A percentile compares a stretch with the other conserved stretches of the same genome.
phyloP scores from a whole-genome alignment of 2,797 vertebrate species.

The Anomalospiza imberbis region DNA sequence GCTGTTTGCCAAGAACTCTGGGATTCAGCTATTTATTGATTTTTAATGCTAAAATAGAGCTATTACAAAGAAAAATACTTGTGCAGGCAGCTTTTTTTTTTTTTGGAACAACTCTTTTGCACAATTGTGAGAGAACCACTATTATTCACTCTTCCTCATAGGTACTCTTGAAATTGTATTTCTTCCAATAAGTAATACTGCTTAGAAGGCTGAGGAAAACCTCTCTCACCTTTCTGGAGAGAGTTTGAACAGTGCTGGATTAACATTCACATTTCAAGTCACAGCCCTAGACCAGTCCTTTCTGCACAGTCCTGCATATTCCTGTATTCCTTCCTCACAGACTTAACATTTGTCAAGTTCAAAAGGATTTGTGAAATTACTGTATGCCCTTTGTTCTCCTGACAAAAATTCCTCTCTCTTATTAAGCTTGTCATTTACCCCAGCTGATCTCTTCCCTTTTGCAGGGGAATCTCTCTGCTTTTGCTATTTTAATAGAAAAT shows the following conservation, averaged over 20 bases:
- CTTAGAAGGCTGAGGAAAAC: slow-evolving; percentile 21
- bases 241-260: slow-evolving; percentile 31
- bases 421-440: background rate
- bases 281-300: background rate
- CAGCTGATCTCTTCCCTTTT: background rate
- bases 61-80: slow-evolving; percentile 32
- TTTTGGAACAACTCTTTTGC: background rate
- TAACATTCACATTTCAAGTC: background rate
- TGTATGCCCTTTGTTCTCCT: background rate
- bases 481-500: background rate
- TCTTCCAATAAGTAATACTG: slow-evolving; percentile 25
- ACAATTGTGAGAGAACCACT: background rate
- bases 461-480: background rate
- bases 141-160: background rate
- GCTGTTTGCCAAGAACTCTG: background rate
- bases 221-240: slow-evolving; percentile 1
- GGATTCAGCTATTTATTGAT: slow-evolving; percentile 37
- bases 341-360: background rate
- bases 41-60: slow-evolving; percentile 39
- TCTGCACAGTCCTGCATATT: background rate
- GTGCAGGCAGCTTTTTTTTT: background rate
- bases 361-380: slow-evolving; percentile 21
- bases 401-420: background rate
- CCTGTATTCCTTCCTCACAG: background rate
- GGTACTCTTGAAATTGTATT: slow-evolving; percentile 31